Evolutionary conservation across 2,888 invertebrate genomes (phyloP), one percentile per base, ranked within the genome.

Genomic region (Rotaria socialis): DNA sequence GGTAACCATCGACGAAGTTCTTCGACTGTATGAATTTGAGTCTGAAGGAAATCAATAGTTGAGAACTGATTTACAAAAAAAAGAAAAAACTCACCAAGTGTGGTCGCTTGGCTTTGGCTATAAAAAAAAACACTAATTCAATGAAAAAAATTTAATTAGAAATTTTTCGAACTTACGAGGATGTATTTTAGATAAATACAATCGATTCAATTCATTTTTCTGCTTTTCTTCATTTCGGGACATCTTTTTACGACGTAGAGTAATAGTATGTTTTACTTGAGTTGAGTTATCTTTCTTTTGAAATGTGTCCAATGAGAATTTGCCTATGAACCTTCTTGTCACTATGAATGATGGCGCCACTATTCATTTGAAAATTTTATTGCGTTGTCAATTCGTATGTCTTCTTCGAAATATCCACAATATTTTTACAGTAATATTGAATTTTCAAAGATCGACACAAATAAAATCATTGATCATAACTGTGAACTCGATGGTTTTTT

Each of bases 171-270:
- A 35, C 35, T 22, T 80, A 80, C 80, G 80, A 47, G 24, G 47
- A 11, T 80, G n/a, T n/a, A 47, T 2, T 47, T 80, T 43, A 2
- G 47, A 80, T 43, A 80, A n/a, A 80, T 80, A 80, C n/a, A 80
- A 47, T 24, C 80, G 80, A 80, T 80, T 80, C n/a, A 80, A 80
- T n/a, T 47, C 47, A n/a, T 47, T 80, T 10, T 47, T 47, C 24
- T 80, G 80, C 47, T 80, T 80, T 80, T 80, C 80, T 80, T 80
- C 47, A 80, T 80, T 80, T 35, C 80, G 80, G n/a, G 80, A 22
- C 80, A 80, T 52, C 52, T 52, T 80, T n/a, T 67, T 55, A 22
- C 10, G 5, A 22, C 10, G 5, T 55, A 50, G 50, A 11, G 50
- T 50, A 14, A 11, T 8, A 8, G 50, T 50, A 14, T 14, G 4